Evolutionary conservation across 2,797 vertebrate genomes (phyloP).

Genomic region (Prunella strophiata): DNA sequence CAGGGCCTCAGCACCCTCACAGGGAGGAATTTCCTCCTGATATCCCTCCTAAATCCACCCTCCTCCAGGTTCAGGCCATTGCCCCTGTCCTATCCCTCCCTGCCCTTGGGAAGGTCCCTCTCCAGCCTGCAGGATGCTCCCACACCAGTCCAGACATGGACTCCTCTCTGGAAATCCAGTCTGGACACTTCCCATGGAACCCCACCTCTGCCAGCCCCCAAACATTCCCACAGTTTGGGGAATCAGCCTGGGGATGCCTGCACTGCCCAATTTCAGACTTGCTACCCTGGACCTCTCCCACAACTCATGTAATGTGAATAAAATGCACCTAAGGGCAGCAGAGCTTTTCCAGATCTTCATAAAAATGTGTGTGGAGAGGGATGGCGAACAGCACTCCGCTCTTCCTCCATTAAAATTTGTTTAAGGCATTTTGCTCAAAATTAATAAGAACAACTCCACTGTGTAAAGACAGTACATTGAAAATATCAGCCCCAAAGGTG

Average conservation of each 20-base stretch:
- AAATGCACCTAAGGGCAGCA: background rate
- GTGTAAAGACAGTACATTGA: background rate
- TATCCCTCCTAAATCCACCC: rapidly evolving
- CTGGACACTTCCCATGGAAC: background rate
- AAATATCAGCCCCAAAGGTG: slow-evolving; percentile 38
- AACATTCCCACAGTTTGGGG: background rate
- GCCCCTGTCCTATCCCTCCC: background rate
- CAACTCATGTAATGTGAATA: rapidly evolving
- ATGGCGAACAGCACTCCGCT: background rate
- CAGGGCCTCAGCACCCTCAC: background rate
- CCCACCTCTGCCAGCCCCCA: rapidly evolving
- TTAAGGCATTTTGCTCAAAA: slow-evolving; percentile 20
- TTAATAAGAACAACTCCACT: slow-evolving; percentile 28
- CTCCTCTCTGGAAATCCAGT: background rate
- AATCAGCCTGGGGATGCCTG: background rate
- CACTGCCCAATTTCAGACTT: background rate
- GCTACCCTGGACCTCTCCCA: background rate
- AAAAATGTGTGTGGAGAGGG: background rate
- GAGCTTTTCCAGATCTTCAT: background rate
- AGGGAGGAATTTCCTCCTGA: background rate
- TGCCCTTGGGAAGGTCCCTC: background rate
- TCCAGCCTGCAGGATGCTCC: background rate
- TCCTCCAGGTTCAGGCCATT: background rate
- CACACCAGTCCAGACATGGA: background rate
- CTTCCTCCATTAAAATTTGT: background rate